phyloP scores from a whole-genome alignment of 2,888 invertebrate species.

The Diogma glabrata region DNA sequence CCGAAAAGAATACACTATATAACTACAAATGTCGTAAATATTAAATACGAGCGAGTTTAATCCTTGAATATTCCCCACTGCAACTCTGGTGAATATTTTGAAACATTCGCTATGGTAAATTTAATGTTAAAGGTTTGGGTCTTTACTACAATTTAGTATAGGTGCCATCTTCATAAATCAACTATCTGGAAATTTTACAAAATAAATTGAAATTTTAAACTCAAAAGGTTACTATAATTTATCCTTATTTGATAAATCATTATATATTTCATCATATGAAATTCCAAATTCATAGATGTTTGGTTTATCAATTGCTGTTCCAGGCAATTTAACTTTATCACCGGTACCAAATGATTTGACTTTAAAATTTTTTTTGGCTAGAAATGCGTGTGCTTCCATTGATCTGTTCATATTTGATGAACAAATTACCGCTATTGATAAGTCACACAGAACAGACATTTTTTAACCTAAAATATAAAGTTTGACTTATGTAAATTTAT shows the following conservation, averaged over 20 bases:
- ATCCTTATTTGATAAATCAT: slow-evolving; percentile 82
- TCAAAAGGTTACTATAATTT: slow-evolving; percentile 57
- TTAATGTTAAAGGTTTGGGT: no score
- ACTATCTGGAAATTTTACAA: no score
- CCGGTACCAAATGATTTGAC: slow-evolving; percentile 92
- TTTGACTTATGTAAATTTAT: no score
- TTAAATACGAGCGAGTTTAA: no score
- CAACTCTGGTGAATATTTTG: no score
- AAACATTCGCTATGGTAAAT: no score
- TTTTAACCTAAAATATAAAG: no score
- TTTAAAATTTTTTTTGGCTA: slow-evolving; percentile 93
- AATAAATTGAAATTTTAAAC: slow-evolving; percentile 8
- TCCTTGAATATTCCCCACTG: no score
- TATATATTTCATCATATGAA: slow-evolving; percentile 92
- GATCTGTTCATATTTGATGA: slow-evolving; percentile 99
- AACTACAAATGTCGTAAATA: no score
- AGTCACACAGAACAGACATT: slow-evolving; percentile 35
- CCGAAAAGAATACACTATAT: no score
- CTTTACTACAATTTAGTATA: no score
- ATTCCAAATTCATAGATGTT: slow-evolving; percentile 96
- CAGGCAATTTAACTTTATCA: slow-evolving; percentile 93
- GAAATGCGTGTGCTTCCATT: slow-evolving; percentile 98
- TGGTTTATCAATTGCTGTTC: slow-evolving; percentile 83
- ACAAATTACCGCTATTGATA: slow-evolving; percentile 90
- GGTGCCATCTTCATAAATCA: no score